Conservation (phyloP, 2,797 vertebrate genomes). For the Chaetophractus vellerosus region DNA sequence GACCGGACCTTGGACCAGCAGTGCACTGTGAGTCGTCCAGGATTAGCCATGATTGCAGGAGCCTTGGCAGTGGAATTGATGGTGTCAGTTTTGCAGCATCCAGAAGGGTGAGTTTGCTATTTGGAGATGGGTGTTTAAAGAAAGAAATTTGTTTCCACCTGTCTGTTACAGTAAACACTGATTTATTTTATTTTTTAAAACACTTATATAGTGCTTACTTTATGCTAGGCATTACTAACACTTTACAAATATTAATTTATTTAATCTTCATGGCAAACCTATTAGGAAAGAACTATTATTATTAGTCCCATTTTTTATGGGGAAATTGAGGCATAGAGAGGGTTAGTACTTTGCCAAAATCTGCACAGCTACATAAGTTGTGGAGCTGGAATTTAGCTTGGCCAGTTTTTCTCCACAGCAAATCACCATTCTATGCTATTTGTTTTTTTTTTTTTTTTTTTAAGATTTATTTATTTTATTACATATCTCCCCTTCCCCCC, state of each 20-base stretch:
- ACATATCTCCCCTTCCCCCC: too few species aligned
- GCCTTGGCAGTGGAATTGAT: constrained; percentile 98
- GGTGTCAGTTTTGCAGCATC: constrained; percentile 98
- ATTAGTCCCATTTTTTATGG: background rate
- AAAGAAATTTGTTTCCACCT: background rate
- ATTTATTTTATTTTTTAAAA: constrained; percentile 19
- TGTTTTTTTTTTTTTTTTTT: too few species aligned
- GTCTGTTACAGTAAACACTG: background rate
- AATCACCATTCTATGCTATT: background rate
- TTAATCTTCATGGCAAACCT: background rate
- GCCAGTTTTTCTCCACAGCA: background rate
- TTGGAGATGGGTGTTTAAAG: background rate
- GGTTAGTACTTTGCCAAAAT: background rate
- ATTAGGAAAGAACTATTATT: background rate
- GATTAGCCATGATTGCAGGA: constrained; percentile 97
- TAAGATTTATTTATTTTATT: too few species aligned
- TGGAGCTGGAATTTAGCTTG: background rate
- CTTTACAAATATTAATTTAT: background rate
- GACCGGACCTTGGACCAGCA: constrained; percentile 99
- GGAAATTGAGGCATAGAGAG: background rate
- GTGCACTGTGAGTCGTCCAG: constrained; percentile 98
- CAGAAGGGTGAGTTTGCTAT: constrained; percentile 93
- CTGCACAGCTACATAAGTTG: background rate
- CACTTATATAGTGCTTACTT: background rate
- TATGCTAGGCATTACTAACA: background rate